Conservation (phyloP, 2,797 vertebrate genomes). For the Lacerta bilineata region DNA sequence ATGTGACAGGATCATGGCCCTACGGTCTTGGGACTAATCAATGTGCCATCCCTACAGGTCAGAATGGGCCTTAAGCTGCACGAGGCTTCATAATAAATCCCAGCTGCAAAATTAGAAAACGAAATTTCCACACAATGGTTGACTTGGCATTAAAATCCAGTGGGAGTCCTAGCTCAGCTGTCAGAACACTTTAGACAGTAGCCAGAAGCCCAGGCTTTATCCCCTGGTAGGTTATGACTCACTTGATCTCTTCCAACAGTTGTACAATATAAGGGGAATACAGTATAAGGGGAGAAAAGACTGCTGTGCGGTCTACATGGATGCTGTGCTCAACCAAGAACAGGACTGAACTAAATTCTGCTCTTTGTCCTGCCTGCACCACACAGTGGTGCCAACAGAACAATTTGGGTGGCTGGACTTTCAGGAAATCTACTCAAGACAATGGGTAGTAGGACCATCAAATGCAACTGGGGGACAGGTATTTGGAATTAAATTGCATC, state of each 20-base stretch:
- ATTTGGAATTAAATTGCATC: background rate
- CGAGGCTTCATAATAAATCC: constrained; percentile 41
- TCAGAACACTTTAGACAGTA: constrained; percentile 45
- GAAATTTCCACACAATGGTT: constrained; percentile 42
- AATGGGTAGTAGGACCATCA: background rate
- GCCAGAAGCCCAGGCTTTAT: constrained; percentile 44
- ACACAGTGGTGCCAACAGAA: background rate
- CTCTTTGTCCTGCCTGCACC: constrained; percentile 8
- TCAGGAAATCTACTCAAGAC: background rate
- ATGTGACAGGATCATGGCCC: constrained; percentile 42
- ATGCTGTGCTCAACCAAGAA: constrained; percentile 27
- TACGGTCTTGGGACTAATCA: constrained; percentile 49
- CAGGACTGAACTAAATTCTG: background rate
- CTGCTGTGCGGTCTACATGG: background rate
- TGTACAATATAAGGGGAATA: background rate
- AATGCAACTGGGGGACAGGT: background rate
- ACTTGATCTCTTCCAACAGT: constrained; percentile 36
- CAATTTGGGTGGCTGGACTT: background rate
- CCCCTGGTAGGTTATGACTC: constrained; percentile 43
- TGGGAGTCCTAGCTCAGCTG: constrained; percentile 42
- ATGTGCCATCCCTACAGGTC: constrained; percentile 38
- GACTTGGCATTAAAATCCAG: constrained; percentile 51
- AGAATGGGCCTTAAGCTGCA: constrained; percentile 38
- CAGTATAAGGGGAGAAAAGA: background rate
- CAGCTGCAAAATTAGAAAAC: constrained; percentile 42